Conservation (phyloP, 2,888 invertebrate genomes). For the Netelia melanura region DNA sequence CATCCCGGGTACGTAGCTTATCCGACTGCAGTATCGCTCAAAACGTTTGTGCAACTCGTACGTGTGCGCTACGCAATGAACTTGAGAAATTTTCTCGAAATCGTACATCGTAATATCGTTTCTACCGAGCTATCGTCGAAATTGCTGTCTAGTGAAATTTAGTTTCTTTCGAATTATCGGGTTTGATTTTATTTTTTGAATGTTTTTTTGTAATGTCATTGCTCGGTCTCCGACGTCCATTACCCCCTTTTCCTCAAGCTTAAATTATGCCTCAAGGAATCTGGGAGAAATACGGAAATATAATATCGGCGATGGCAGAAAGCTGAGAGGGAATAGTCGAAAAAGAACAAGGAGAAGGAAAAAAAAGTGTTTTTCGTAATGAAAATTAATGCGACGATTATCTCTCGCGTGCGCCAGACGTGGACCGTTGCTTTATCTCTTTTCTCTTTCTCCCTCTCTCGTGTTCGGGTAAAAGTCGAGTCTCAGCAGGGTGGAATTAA, state of each 20-base stretch:
- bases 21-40: constrained; percentile 36
- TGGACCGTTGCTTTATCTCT: constrained; percentile 30
- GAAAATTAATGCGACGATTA: constrained; percentile 53
- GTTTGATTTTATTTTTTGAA: too few relatives aligned
- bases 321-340: not conserved
- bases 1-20: constrained; percentile 39
- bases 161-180: not conserved
- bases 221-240: not conserved
- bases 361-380: constrained; percentile 48
- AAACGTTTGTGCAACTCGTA: constrained; percentile 17
- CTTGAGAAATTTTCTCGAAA: constrained; percentile 47
- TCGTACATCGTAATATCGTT: constrained; percentile 15
- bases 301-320: constrained; percentile 45
- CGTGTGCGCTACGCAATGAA: constrained; percentile 45
- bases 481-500: constrained; percentile 63
- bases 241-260: not conserved
- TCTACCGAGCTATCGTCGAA: constrained; percentile 1
- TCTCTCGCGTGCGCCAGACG: constrained; percentile 43
- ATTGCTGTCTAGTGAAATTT: not conserved
- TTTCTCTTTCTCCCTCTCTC: constrained; percentile 13
- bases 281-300: constrained; percentile 45
- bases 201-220: too few relatives aligned
- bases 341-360: not conserved
- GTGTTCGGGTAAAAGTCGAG: constrained; percentile 48
- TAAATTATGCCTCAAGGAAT: constrained; percentile 25